Percentiles rank a stretch among this genome's conserved stretches.
Evolutionary conservation across 2,888 invertebrate genomes (phyloP).

Genomic region (Papilio protenor): DNA sequence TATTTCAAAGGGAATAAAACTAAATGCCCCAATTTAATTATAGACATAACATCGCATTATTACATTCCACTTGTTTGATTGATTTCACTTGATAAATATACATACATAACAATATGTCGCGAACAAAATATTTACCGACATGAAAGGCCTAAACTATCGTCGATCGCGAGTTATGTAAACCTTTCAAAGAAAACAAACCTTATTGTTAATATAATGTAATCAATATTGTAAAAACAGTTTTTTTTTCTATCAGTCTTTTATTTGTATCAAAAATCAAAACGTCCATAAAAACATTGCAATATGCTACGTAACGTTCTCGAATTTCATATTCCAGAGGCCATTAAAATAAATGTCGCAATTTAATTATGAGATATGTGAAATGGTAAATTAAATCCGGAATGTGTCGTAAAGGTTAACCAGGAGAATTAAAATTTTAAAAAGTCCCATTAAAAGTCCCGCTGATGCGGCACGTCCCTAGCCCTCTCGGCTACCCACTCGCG

Average conservation of each 20-base stretch:
- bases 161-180: too few relatives aligned
- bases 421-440: conserved; percentile 57
- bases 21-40: conserved; percentile 25
- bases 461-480: conserved; percentile 50
- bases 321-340: conserved; percentile 3
- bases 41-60: background rate
- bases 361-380: conserved; percentile 20
- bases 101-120: background rate
- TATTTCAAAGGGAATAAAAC: background rate
- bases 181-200: too few relatives aligned
- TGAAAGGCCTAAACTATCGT: background rate
- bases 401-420: conserved; percentile 47
- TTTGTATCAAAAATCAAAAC: background rate
- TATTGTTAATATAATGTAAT: too few relatives aligned
- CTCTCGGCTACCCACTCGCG: conserved; percentile 48
- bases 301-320: background rate
- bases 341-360: conserved; percentile 26
- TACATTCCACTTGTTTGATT: conserved; percentile 11
- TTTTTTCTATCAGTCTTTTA: background rate
- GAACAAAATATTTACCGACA: background rate
- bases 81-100: too few relatives aligned
- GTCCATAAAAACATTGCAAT: background rate
- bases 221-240: too few relatives aligned
- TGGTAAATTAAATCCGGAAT: conserved; percentile 37
- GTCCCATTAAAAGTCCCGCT: conserved; percentile 51